Conservation (phyloP, 2,888 invertebrate species). For the Hydrotaea diabolus region DNA sequence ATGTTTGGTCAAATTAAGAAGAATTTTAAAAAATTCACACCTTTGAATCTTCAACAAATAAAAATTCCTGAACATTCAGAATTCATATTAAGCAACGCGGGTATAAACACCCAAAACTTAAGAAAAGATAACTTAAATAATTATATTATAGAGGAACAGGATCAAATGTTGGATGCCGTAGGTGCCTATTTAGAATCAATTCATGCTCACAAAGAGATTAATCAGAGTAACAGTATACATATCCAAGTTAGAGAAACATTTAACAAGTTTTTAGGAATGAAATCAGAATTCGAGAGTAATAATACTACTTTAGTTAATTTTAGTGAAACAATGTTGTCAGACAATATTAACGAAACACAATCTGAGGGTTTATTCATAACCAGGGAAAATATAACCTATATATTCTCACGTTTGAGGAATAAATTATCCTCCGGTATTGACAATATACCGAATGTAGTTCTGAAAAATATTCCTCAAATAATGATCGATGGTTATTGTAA, state of each 20-base stretch:
- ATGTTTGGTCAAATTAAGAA: conserved; percentile 27
- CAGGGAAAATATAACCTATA: conserved; percentile 24
- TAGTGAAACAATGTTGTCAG: background rate
- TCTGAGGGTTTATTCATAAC: conserved; percentile 34
- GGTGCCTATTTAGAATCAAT: background rate
- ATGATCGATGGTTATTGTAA: no score
- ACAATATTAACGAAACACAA: background rate
- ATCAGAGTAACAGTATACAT: background rate
- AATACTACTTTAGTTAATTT: background rate
- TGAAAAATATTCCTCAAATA: background rate
- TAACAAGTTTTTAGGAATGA: background rate
- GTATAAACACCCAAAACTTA: background rate
- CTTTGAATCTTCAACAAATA: conserved; percentile 6
- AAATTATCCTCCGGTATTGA: conserved; percentile 44
- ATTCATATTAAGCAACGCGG: background rate
- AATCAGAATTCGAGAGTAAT: background rate
- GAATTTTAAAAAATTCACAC: conserved; percentile 23
- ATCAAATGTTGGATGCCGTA: background rate
- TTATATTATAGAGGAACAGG: background rate
- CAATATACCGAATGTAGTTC: conserved; percentile 8
- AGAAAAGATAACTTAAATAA: background rate
- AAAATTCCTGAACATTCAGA: background rate
- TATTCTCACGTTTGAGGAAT: conserved; percentile 31
- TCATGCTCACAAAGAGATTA: background rate
- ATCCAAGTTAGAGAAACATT: background rate